Conservation (phyloP, 2,797 vertebrate genomes). For the Lates japonicus region DNA sequence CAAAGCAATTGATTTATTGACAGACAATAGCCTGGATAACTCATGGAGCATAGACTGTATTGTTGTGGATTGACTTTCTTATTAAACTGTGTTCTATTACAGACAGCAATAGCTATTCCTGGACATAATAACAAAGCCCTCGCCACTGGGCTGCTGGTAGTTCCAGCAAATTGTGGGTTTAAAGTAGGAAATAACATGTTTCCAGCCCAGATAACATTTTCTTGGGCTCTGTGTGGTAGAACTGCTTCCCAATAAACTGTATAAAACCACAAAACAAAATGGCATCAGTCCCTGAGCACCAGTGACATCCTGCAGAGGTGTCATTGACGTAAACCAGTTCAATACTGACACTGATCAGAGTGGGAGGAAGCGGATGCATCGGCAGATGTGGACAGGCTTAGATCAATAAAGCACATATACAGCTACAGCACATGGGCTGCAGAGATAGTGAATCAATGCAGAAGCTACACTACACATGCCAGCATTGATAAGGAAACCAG, state of each 20-base stretch:
- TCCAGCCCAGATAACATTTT: neutral
- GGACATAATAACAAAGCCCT: neutral
- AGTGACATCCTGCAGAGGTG: slow-evolving; percentile 91
- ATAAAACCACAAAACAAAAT: slow-evolving; percentile 67
- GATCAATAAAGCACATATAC: slow-evolving; percentile 56
- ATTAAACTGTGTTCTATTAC: neutral
- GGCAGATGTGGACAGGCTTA: slow-evolving; percentile 71
- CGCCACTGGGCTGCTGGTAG: neutral
- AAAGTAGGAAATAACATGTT: neutral
- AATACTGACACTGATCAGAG: slow-evolving; percentile 83
- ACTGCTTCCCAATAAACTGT: slow-evolving; percentile 43
- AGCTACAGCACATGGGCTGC: slow-evolving; percentile 22
- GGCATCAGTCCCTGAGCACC: slow-evolving; percentile 79
- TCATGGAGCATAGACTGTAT: neutral
- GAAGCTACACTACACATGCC: slow-evolving; percentile 4
- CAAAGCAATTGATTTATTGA: slow-evolving; percentile 24
- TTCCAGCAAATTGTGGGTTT: neutral
- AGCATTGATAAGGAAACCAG: slow-evolving; percentile 10
- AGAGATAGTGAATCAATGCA: slow-evolving; percentile 29
- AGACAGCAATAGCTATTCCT: slow-evolving; percentile 4
- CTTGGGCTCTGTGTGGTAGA: neutral
- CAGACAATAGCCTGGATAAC: slow-evolving; percentile 5
- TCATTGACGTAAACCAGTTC: slow-evolving; percentile 91
- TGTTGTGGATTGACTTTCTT: slow-evolving; percentile 1
- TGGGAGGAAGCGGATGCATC: slow-evolving; percentile 72